phyloP scores from a whole-genome alignment of 2,888 invertebrate genomes.

The Dendrolimus pini region DNA sequence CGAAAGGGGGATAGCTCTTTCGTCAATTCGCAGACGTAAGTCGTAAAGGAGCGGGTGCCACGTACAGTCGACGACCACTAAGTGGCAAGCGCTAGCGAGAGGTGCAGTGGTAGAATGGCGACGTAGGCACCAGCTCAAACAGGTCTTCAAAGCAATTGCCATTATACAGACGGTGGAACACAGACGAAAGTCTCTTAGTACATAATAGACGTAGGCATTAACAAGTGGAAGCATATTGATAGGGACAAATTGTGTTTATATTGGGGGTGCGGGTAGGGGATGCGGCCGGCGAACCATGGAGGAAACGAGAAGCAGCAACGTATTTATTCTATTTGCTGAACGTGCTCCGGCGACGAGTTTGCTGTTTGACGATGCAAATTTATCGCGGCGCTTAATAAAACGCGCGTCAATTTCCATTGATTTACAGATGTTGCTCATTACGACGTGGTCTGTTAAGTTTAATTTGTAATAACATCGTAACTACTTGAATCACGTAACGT shows the following conservation, averaged over 20 bases:
- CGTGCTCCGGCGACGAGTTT: constrained; percentile 61
- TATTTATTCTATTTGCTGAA: constrained; percentile 73
- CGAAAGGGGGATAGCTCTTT: too few species aligned
- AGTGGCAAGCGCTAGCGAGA: too few species aligned
- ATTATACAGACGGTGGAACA: too few species aligned
- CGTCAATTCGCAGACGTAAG: too few species aligned
- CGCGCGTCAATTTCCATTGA: constrained; percentile 57
- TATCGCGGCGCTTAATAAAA: constrained; percentile 68
- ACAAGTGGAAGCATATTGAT: constrained; percentile 26
- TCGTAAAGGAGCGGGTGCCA: too few species aligned
- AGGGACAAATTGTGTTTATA: constrained; percentile 65
- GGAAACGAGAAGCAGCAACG: constrained; percentile 41
- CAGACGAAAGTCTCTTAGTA: too few species aligned
- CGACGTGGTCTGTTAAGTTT: constrained; percentile 21
- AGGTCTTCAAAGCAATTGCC: too few species aligned
- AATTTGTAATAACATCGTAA: too few species aligned
- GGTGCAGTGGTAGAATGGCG: too few species aligned
- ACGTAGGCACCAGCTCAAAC: too few species aligned
- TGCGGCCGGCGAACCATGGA: constrained; percentile 32
- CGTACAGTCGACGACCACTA: too few species aligned
- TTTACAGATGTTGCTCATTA: constrained; percentile 64
- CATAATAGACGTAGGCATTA: not conserved
- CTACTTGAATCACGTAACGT: too few species aligned
- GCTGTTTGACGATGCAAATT: constrained; percentile 73
- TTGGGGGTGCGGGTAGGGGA: constrained; percentile 38